Conservation (phyloP, 2,113 vertebrate genomes). For the Naja naja region DNA sequence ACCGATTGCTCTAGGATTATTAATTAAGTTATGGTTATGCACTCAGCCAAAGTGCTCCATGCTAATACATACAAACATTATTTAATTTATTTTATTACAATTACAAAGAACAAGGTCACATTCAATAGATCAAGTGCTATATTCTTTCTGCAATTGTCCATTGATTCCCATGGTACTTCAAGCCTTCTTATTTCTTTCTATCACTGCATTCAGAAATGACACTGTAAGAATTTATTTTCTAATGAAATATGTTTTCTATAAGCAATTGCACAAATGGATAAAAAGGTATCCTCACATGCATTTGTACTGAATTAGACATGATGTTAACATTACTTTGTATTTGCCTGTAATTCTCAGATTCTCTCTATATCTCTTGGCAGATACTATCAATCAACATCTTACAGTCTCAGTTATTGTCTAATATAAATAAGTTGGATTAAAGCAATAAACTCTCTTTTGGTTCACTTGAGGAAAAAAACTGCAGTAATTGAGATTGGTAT, state of each 20-base stretch:
- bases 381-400: neutral
- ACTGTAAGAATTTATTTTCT: neutral
- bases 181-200: neutral
- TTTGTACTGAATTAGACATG: neutral
- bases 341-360: neutral
- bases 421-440: neutral
- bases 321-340: neutral
- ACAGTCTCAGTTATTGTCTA: neutral
- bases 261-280: neutral
- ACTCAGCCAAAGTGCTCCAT: conserved; percentile 10
- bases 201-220: neutral
- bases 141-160: neutral
- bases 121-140: conserved; percentile 14
- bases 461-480: neutral
- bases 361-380: neutral
- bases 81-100: conserved; percentile 34
- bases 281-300: conserved; percentile 21
- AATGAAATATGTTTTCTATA: neutral
- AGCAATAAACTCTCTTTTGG: neutral
- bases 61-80: conserved; percentile 20
- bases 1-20: too few species aligned
- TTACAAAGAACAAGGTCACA: conserved; percentile 33
- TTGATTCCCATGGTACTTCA: neutral
- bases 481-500: neutral
- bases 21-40: neutral